Percentiles rank a stretch among this genome's conserved stretches.
Evolutionary conservation across 1,140 invertebrate species (phyloP).

Genomic region (Lucilia sericata): DNA sequence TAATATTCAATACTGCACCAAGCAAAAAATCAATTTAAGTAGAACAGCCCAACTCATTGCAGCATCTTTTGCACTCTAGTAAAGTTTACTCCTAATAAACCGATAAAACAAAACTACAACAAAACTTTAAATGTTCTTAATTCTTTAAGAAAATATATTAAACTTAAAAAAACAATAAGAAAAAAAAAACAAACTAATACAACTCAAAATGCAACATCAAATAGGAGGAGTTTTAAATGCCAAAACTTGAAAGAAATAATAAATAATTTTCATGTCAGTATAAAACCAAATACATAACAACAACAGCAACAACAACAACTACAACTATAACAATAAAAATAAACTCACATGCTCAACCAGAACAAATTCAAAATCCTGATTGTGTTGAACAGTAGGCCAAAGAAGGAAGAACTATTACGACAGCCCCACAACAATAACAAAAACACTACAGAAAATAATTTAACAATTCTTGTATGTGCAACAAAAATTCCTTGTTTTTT

Average conservation of each 20-base stretch:
- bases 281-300: background rate
- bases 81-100: background rate
- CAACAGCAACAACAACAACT: too few species aligned
- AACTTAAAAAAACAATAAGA: background rate
- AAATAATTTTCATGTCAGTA: conserved; percentile 29
- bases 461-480: background rate
- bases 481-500: background rate
- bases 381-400: background rate
- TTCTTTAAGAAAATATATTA: background rate
- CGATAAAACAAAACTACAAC: background rate
- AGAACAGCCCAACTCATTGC: background rate
- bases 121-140: background rate
- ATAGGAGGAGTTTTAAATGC: conserved; percentile 23
- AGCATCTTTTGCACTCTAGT: background rate
- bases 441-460: background rate
- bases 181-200: background rate
- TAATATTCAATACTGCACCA: background rate
- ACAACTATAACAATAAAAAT: too few species aligned
- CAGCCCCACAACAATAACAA: background rate
- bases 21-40: background rate
- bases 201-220: conserved; percentile 24
- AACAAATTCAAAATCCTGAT: background rate
- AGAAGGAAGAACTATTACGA: background rate
- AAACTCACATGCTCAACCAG: background rate
- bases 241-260: conserved; percentile 27